Percentiles rank a stretch among this genome's conserved stretches.
Evolutionary conservation across 2,888 invertebrate species (phyloP).

Genomic region (Nomada fabriciana): DNA sequence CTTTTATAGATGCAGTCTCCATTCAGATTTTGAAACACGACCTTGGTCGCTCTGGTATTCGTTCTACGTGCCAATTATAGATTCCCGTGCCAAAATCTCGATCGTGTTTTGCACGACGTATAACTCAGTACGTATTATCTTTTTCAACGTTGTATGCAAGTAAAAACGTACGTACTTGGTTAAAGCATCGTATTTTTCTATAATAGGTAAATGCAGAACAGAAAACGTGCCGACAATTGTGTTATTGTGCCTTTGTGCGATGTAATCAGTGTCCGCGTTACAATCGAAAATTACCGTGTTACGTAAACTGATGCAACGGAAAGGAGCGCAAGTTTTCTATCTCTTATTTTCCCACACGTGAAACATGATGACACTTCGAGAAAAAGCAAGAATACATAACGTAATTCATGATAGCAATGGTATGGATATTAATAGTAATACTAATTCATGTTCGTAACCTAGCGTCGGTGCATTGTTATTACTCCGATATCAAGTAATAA

Average conservation of each 20-base stretch:
- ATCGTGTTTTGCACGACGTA: neutral
- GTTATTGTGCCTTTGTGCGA: neutral
- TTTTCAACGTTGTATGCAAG: neutral
- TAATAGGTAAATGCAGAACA: neutral
- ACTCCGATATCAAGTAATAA: neutral
- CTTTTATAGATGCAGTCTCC: neutral
- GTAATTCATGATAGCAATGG: too few relatives aligned
- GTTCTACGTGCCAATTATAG: slow-evolving; percentile 15
- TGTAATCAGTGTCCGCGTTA: neutral
- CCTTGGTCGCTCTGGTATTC: slow-evolving; percentile 3
- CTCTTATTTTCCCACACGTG: too few relatives aligned
- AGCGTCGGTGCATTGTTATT: neutral
- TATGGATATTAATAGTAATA: neutral
- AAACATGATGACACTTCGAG: too few relatives aligned
- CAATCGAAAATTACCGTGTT: slow-evolving; percentile 21
- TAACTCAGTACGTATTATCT: neutral
- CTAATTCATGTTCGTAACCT: neutral
- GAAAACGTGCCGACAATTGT: neutral
- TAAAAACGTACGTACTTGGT: too few relatives aligned
- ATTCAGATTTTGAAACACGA: neutral
- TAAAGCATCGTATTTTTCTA: neutral
- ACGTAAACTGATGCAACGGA: slow-evolving; percentile 14
- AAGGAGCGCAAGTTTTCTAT: neutral
- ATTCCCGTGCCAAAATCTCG: slow-evolving; percentile 7
- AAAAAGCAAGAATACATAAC: neutral